Base-by-base conservation (phyloP, 2,888 invertebrate genomes). In the Amiota mariae region DNA sequence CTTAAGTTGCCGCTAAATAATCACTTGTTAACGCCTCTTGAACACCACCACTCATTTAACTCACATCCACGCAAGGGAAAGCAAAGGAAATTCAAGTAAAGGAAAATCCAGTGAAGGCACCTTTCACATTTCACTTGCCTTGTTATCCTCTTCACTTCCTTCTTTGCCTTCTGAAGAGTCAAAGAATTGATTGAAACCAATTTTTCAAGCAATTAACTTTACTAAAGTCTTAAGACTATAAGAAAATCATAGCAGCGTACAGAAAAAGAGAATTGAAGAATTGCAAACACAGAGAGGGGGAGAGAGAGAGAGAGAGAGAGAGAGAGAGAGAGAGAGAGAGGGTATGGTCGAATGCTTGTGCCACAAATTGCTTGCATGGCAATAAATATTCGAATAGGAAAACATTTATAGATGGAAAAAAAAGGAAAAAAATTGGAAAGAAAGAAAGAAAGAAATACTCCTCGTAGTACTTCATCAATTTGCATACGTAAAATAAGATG, bases 181-280 rank as follows among this genome's bases (percentile, higher is more conserved):
- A 12, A 36, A 71, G 75, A 76, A 80, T 85, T 85, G 86, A 85
- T 85, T 85, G 81, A 80, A 81, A 78, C 80, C 76, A 84, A 85
- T 85, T 83, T 83, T 83, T 83, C 85, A 85, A 76, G 78, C 83
- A 84, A 85, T 83, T 83, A 85, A 84, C 77, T 80, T 75, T n/a
- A 74, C 76, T 74, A 66, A 48, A 48, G 66, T 63, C 46, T 24
- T 46, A n/a, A 46, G 63, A 36, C 36, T 46, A 63, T 63, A 46
- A 63, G 20, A 13, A n/a, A n/a, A 54, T n/a, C 54, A 54, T 15
- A n/a, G n/a, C 54, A 15, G n/a, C n/a, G 12, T 8, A 54, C n/a
- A 54, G 54, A 9, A 13, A 54, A 54, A 12, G n/a, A 36, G 6
- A 36, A 4, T 36, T 2, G 6, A 36, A 6, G 2, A 0, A 54